Percentiles rank a stretch among this genome's conserved stretches.
These are phyloP conservation scores for Nothura maculosa DNA, from an alignment of 2,797 vertebrate genomes.

Conservation along the genomic window DNA sequence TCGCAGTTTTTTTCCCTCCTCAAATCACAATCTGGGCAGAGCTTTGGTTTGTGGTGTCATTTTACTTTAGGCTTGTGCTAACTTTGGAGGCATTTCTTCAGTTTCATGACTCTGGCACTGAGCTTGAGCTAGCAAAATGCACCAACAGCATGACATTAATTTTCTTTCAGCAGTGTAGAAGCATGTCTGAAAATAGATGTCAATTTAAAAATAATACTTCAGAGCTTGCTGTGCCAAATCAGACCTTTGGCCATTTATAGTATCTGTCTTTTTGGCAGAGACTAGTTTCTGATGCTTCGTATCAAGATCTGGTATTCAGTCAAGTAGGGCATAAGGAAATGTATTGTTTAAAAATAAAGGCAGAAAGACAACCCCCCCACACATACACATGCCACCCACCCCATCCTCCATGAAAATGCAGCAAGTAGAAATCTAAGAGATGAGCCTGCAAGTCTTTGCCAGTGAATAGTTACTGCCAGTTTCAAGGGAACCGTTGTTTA, in stretches of 20 bases:
- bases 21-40: neutral
- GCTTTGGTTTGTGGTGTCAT: neutral
- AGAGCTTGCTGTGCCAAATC: constrained; percentile 39
- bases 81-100: constrained; percentile 17
- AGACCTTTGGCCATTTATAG: constrained; percentile 67
- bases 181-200: constrained; percentile 52
- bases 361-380: neutral
- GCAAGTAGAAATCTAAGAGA: neutral
- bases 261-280: constrained; percentile 32
- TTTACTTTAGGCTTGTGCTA: neutral
- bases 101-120: neutral
- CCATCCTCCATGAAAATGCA: neutral
- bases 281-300: constrained; percentile 21
- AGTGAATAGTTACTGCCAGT: neutral
- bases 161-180: constrained; percentile 1
- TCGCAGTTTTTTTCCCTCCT: neutral
- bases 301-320: constrained; percentile 47
- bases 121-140: constrained; percentile 10
- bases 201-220: constrained; percentile 59
- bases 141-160: constrained; percentile 10
- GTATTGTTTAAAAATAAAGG: neutral
- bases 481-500: neutral
- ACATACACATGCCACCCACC: no score
- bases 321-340: constrained; percentile 43
- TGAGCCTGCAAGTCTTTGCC: neutral